phyloP scores from a whole-genome alignment of 2,888 invertebrate genomes.

The Cataglyphis albicans region DNA sequence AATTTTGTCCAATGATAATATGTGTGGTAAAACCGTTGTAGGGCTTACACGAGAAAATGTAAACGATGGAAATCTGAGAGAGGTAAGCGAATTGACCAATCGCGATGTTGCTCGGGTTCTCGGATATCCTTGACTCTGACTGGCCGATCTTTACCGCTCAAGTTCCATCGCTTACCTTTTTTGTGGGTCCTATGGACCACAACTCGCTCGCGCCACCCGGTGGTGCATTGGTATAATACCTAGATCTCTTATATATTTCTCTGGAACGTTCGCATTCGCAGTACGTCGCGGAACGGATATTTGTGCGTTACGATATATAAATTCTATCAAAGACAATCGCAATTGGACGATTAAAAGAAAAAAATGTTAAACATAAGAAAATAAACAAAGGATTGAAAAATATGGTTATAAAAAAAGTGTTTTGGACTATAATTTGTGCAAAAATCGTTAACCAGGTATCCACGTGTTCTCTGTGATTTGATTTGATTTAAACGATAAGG shows the following conservation, averaged over 20 bases:
- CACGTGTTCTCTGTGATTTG: not conserved
- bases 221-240: not conserved
- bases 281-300: not conserved
- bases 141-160: not conserved
- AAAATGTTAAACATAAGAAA: not conserved
- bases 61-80: not conserved
- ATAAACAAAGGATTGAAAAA: not conserved
- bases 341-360: not conserved
- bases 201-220: constrained; percentile 5
- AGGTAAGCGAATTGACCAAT: not conserved
- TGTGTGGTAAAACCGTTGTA: too few relatives aligned
- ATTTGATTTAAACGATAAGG: not conserved
- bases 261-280: not conserved
- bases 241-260: not conserved
- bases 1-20: not conserved
- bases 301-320: not conserved
- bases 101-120: not conserved
- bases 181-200: not conserved
- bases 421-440: not conserved
- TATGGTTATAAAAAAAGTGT: not conserved
- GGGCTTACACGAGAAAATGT: not conserved
- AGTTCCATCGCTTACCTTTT: not conserved
- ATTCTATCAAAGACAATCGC: not conserved
- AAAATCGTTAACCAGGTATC: not conserved
- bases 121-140: not conserved